Conservation (phyloP, 2,888 invertebrate species). For the Nowickia ferox region DNA sequence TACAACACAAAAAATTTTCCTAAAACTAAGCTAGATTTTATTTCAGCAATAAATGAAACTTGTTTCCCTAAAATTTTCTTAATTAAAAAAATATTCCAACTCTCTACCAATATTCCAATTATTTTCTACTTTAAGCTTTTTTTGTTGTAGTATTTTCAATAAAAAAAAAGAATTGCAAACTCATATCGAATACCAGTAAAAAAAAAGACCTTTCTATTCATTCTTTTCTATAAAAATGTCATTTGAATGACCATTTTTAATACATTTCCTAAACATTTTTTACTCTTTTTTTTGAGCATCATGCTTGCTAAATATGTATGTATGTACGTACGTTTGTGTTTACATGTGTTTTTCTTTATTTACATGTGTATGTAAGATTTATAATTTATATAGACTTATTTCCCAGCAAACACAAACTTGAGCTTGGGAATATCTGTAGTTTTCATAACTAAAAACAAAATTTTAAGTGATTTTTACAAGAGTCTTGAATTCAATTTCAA, state of each 20-base stretch:
- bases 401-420: not conserved
- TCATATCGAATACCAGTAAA: not conserved
- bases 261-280: conserved; percentile 21
- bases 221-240: conserved; percentile 52
- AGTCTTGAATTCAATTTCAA: too few species aligned
- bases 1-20: not conserved
- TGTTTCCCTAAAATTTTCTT: conserved; percentile 4
- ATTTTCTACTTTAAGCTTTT: conserved; percentile 22
- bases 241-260: conserved; percentile 40
- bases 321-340: not conserved
- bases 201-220: conserved; percentile 40
- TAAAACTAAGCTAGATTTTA: not conserved
- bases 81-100: conserved; percentile 20
- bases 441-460: too few species aligned
- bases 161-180: conserved; percentile 22
- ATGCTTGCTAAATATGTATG: not conserved
- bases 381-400: conserved; percentile 26
- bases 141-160: conserved; percentile 2
- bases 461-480: not conserved
- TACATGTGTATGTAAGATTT: conserved; percentile 12
- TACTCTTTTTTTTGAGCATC: not conserved
- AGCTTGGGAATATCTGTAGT: not conserved
- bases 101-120: not conserved
- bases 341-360: not conserved
- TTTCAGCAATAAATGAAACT: not conserved